phyloP scores from a whole-genome alignment of 2,888 invertebrate genomes.

The Tenthredo amoena region DNA sequence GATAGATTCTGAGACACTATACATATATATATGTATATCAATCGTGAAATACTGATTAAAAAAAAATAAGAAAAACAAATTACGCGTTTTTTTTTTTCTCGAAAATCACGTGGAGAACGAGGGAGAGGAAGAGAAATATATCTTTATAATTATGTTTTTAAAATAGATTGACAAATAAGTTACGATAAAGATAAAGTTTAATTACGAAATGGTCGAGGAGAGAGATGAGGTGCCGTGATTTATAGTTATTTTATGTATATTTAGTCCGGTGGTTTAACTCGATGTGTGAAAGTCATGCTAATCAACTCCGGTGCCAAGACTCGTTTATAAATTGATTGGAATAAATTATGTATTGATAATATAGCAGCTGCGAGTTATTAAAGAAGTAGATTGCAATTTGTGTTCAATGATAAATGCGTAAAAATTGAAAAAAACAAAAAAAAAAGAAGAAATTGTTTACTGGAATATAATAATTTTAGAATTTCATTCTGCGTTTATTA shows the following conservation, averaged over 20 bases:
- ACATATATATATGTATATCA: no score
- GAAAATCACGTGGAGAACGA: neutral
- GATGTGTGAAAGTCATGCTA: neutral
- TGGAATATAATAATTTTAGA: neutral
- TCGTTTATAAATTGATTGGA: neutral
- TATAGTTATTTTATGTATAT: neutral
- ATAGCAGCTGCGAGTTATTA: neutral
- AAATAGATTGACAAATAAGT: constrained; percentile 2
- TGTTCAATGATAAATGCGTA: neutral
- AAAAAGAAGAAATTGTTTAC: neutral
- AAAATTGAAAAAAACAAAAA: neutral
- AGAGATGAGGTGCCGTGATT: neutral
- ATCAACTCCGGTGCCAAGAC: neutral
- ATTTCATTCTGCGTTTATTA: neutral
- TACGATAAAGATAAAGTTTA: constrained; percentile 2
- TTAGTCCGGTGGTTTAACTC: neutral
- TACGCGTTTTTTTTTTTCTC: neutral
- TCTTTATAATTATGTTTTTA: neutral
- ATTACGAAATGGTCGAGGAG: neutral
- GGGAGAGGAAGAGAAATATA: neutral
- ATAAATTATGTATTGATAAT: neutral
- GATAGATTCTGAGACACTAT: neutral
- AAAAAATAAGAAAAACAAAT: neutral
- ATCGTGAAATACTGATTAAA: neutral
- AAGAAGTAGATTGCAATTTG: neutral